A percentile compares a stretch with the other conserved stretches of the same genome.
These are phyloP conservation scores for Oligia strigilis DNA, from an alignment of 2,888 invertebrate species.

Conservation along the genomic window DNA sequence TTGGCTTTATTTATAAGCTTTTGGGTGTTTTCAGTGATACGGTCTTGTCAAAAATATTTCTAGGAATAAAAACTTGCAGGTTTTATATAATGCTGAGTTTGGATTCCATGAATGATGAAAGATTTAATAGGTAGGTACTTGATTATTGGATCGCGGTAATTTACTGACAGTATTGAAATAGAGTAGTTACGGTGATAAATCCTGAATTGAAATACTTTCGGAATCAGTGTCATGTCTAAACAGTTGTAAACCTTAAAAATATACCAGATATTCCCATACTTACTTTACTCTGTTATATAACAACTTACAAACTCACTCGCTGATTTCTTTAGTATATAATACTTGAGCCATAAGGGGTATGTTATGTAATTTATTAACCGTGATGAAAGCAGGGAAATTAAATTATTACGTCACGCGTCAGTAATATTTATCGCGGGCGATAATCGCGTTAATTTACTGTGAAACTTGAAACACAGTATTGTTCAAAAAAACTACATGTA, in stretches of 20 bases:
- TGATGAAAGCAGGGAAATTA: slow-evolving; percentile 58
- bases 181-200: slow-evolving; percentile 12
- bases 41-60: slow-evolving; percentile 1
- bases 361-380: slow-evolving; percentile 53
- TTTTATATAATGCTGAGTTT: slow-evolving; percentile 33
- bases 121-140: neutral
- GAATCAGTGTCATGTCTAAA: slow-evolving; percentile 58
- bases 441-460: slow-evolving; percentile 31
- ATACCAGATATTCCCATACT: slow-evolving; percentile 36
- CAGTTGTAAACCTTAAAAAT: slow-evolving; percentile 32
- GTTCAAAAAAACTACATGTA: slow-evolving; percentile 17
- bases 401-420: slow-evolving; percentile 40
- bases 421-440: slow-evolving; percentile 50
- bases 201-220: slow-evolving; percentile 1
- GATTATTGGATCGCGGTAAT: neutral
- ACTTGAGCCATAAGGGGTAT: slow-evolving; percentile 56
- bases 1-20: slow-evolving; percentile 19
- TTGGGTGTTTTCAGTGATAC: neutral
- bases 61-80: slow-evolving; percentile 13
- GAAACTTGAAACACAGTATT: slow-evolving; percentile 29
- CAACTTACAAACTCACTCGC: slow-evolving; percentile 41
- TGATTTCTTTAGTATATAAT: slow-evolving; percentile 56
- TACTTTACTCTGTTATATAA: slow-evolving; percentile 29
- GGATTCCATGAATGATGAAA: slow-evolving; percentile 9
- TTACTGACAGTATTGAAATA: slow-evolving; percentile 43